Percentiles rank a stretch among this genome's conserved stretches.
Evolutionary conservation across 35 echinoderm and acorn worm species (phyloP).

Genomic region (Apostichopus japonicus): DNA sequence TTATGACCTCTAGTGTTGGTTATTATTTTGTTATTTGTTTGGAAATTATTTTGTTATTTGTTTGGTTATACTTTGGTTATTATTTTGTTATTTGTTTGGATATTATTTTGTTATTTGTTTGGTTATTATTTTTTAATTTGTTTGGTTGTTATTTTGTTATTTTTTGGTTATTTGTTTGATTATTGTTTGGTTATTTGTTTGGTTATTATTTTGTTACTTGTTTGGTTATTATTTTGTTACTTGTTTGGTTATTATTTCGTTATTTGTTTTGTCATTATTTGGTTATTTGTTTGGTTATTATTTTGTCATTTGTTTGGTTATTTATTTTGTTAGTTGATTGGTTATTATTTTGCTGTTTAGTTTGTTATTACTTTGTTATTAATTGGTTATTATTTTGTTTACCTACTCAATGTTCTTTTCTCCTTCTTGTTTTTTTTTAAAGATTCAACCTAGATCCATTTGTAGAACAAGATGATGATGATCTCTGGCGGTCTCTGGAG

Average conservation of each 20-base stretch:
- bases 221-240: not conserved
- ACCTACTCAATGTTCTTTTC: not conserved
- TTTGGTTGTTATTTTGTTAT: not conserved
- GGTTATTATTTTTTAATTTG: not conserved
- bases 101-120: too few relatives aligned
- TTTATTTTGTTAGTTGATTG: too few relatives aligned
- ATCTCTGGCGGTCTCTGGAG: constrained; percentile 64
- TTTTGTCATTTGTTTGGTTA: too few relatives aligned
- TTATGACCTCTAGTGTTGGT: too few relatives aligned
- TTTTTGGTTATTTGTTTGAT: too few relatives aligned
- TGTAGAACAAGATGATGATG: constrained; percentile 51
- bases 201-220: not conserved
- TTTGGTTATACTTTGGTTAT: not conserved
- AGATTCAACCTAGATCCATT: constrained; percentile 82
- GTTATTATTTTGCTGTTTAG: not conserved
- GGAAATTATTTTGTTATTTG: not conserved
- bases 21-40: not conserved
- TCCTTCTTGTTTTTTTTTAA: not conserved
- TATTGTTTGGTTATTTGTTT: not conserved
- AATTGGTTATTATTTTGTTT: not conserved
- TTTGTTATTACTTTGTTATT: not conserved
- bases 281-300: not conserved
- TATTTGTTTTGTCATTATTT: not conserved
- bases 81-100: too few relatives aligned
- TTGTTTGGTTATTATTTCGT: not conserved